Conservation (phyloP, 2,113 vertebrate genomes). For the Mastomys coucha region DNA sequence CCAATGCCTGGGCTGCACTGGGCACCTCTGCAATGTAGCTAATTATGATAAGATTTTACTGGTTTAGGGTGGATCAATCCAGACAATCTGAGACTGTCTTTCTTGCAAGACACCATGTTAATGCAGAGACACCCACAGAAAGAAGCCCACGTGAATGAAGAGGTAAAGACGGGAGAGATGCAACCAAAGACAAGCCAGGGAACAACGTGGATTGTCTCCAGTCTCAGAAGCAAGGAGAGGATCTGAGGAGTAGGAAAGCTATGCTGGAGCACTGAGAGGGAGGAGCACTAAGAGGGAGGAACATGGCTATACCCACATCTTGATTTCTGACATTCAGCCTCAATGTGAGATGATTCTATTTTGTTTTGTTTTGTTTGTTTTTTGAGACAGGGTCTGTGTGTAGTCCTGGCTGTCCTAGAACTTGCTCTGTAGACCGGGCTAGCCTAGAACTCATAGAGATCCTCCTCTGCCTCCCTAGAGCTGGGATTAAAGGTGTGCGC, state of each 20-base stretch:
- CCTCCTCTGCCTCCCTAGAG: not conserved
- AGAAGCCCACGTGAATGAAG: not conserved
- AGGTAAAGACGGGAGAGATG: not conserved
- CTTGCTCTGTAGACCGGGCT: no score
- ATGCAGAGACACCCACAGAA: not conserved
- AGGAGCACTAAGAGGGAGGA: not conserved
- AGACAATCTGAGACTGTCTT: no score
- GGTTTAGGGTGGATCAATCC: not conserved
- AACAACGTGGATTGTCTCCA: no score
- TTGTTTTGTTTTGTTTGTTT: no score
- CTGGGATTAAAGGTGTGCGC: no score
- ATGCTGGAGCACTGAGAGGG: no score
- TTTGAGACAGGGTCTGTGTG: no score
- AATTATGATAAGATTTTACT: not conserved
- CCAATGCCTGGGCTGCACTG: not conserved
- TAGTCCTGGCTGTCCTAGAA: no score
- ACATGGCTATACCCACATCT: not conserved
- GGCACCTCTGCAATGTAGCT: not conserved
- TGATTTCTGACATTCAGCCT: not conserved
- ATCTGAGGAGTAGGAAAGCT: fast-evolving
- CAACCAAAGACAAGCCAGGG: not conserved
- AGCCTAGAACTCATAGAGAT: no score
- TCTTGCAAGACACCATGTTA: not conserved
- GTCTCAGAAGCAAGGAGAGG: not conserved
- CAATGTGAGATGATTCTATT: no score